phyloP scores from a whole-genome alignment of 2,113 vertebrate genomes.

The Zosterops pallidus region DNA sequence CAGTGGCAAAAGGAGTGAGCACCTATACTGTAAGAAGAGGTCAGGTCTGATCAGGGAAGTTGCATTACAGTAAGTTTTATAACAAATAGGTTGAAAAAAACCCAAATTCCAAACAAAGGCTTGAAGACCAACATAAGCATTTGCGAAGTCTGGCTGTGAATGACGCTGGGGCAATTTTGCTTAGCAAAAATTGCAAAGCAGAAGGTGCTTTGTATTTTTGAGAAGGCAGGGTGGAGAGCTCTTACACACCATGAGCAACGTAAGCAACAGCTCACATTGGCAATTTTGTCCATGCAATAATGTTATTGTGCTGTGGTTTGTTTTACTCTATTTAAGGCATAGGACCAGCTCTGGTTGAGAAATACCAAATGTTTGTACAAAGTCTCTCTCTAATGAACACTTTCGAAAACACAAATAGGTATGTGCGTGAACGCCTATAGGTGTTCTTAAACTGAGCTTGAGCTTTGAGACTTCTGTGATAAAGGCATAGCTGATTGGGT shows the following conservation, averaged over 20 bases:
- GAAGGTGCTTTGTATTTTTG: background rate
- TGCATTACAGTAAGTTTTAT: background rate
- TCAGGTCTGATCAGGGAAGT: background rate
- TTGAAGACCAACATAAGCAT: background rate
- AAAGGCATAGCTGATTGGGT: background rate
- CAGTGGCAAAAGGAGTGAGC: background rate
- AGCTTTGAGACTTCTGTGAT: background rate
- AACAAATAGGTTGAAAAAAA: rapidly evolving
- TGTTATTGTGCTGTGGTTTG: background rate
- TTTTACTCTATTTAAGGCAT: background rate
- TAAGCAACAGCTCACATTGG: background rate
- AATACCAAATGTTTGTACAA: background rate
- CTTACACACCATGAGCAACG: background rate
- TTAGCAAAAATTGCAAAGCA: background rate
- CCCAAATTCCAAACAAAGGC: rapidly evolving
- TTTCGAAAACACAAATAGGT: background rate
- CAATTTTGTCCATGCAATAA: background rate
- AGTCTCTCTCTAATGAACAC: background rate
- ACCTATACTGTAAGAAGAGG: background rate
- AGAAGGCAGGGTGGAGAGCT: background rate
- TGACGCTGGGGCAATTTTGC: background rate
- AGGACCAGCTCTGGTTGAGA: background rate
- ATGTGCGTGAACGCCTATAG: background rate
- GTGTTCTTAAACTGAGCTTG: background rate
- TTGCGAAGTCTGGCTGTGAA: background rate